Conservation (phyloP, 2,113 vertebrate species). For the Neofelis nebulosa region DNA sequence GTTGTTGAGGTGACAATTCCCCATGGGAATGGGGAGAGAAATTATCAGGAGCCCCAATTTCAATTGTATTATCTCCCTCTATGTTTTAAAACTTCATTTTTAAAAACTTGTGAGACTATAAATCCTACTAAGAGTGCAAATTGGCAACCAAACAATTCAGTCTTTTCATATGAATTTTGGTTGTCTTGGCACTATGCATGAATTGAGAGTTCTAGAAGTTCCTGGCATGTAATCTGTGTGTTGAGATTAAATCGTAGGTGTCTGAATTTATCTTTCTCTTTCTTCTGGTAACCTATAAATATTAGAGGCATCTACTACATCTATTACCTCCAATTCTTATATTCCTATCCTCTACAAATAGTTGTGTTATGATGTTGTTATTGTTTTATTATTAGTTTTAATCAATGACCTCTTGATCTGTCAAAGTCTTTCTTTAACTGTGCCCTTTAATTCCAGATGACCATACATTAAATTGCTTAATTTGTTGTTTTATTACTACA, state of each 20-base stretch:
- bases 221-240: background rate
- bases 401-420: background rate
- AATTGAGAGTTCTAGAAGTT: background rate
- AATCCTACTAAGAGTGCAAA: background rate
- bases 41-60: background rate
- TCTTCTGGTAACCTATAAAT: background rate
- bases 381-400: background rate
- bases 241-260: background rate
- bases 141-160: background rate
- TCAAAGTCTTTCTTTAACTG: background rate
- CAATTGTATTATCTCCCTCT: background rate
- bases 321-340: background rate
- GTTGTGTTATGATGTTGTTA: background rate
- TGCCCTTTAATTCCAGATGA: background rate
- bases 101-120: background rate
- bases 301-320: background rate
- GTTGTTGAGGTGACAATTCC: background rate
- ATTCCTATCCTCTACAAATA: background rate
- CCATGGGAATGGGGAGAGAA: fast-evolving
- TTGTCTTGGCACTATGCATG: background rate
- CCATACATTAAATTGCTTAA: background rate
- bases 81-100: background rate
- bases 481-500: background rate
- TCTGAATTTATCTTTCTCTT: background rate
- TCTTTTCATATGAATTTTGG: background rate